Evolutionary conservation across 2,113 vertebrate species (phyloP).

Genomic region (mouse (Mus musculus)): GRCm39 chr12:4393501-4394000

Average conservation of each 20-base stretch:
- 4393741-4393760: constrained; percentile 28
- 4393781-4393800: constrained; percentile 49
- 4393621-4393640: neutral
- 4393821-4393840: constrained; percentile 38
- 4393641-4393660: neutral
- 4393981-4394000: neutral
- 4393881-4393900: constrained; percentile 37
- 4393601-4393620: neutral
- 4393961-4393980: neutral
- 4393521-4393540: neutral
- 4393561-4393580: neutral
- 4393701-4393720: constrained; percentile 16
- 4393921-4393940: neutral
- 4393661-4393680: neutral
- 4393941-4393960: neutral
- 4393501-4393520: constrained; percentile 1
- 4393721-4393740: neutral
- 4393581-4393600: neutral
- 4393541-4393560: neutral
- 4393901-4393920: constrained; percentile 36
- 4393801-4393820: constrained; percentile 29
- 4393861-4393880: neutral
- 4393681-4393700: neutral
- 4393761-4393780: neutral
- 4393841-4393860: constrained; percentile 3